Base-by-base conservation (phyloP, 1,140 invertebrate species). In the Diplogasteroides magnus region DNA sequence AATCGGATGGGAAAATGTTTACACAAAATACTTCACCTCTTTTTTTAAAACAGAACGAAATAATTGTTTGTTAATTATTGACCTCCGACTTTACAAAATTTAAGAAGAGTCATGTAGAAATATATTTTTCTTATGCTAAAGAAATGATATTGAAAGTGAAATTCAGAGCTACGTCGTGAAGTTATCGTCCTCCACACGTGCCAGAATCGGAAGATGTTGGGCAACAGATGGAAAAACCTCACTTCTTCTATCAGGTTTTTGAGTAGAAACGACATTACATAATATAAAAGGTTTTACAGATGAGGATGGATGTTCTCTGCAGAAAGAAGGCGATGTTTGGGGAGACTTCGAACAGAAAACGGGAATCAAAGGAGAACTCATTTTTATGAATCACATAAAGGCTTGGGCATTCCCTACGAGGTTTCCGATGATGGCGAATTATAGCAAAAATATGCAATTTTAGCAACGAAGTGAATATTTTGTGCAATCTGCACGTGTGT, bases 351-450 rank as follows among this genome's bases (percentile, higher is more conserved):
- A 82, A 27, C 65, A 71, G 28, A 3, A 19, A 19, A 48, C 6
- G 19, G 59, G n/a, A 11, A 74, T 57, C 19, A 58, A 66, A 1
- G 61, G 74, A 0, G 77, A 76, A 28, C 69, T 75, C 14, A 67
- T 81, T 13, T 82, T 81, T 65, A 68, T 77, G 31, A 81, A 81
- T 58, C 58, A 74, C 14, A 81, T 81, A n/a, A 82, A 81, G 61
- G 81, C 80, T 2, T 81, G 80, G 80, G 81, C 80, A 58, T 81
- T 81, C 61, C 80, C 80, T 2, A 83, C 80, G 26, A 82, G 78
- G 78, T 81, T 67, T 64, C 28, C 25, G 0, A 64, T 23, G 25
- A 15, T 23, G 26, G 13, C 28, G 31, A 64, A 64, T 25, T 64
- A n/a, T 37, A n/a, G 23, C 28, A 64, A 61, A 61, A 27, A 67